Base-by-base conservation (phyloP, 2,888 invertebrate species). In the Cosmopolites sordidus region DNA sequence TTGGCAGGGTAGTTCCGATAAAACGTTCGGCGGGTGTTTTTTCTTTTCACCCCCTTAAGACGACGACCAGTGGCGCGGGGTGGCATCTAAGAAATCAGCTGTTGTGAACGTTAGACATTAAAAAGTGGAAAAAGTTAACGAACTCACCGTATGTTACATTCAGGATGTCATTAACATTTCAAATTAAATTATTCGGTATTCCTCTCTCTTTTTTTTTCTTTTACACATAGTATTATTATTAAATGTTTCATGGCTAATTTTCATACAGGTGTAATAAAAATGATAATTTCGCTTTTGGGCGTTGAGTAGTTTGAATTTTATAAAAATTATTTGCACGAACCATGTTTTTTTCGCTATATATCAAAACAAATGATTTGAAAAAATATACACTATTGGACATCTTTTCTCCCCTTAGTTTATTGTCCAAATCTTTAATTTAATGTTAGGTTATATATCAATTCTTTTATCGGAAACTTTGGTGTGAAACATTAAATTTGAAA, bases 81-180 rank as follows among this genome's bases (percentile, higher is more conserved):
- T 48, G 53, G 39, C 45, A 54, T 49, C 48, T 56, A 51, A 51
- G 51, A 30, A 41, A 51, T 56, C 56, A 56, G 56, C 56, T 56
- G 56, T 48, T 56, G 18, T 4, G 22, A 27, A 43, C 38, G 16
- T 49, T 49, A 50, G 50, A 50, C 54, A 45, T 41, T 39, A 47
- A 37, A 12, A 33, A 33, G 12, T 22, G 4, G 12, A 33, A 33
- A 6, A 22, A 15, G 29, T 40, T 48, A 56, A 56, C 56, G 51
- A 51, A 56, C 45, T 14, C 33, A 45, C 56, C 56, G 51, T 56
- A 51, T 56, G 55, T 50, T 40, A 43, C 33, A 16, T 22, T 14
- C 44, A 51, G 65, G 65, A 66, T 64, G 63, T 66, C 66, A 65
- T 66, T 67, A 67, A 62, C 63, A 67, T 64, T 51, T 66, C 59